Evolutionary conservation across 2,113 vertebrate genomes (phyloP).

Genomic region (Bettongia penicillata): DNA sequence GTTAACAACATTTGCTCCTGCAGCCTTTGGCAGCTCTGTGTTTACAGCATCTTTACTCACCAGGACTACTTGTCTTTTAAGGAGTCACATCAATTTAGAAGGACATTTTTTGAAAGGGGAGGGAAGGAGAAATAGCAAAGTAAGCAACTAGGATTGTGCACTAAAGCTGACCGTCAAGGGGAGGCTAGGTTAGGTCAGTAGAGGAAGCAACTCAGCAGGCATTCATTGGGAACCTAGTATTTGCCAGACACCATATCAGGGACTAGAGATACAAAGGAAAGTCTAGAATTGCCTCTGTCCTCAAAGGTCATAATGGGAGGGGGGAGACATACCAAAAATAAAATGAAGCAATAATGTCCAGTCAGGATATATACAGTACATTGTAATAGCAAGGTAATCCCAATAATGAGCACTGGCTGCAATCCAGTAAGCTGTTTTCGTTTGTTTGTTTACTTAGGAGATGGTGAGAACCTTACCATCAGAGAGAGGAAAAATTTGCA

Average conservation of each 20-base stretch:
- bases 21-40: conserved; percentile 49
- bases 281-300: too few species aligned
- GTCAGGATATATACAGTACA: neutral
- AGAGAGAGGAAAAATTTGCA: neutral
- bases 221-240: neutral
- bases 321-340: neutral
- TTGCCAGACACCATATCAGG: neutral
- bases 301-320: neutral
- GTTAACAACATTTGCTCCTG: neutral
- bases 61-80: neutral
- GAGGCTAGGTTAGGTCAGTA: neutral
- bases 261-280: neutral
- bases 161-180: neutral
- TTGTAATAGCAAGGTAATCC: too few species aligned
- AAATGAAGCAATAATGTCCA: neutral
- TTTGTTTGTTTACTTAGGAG: too few species aligned
- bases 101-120: neutral
- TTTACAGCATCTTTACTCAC: neutral
- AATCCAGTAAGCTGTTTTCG: too few species aligned
- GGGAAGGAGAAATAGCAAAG: neutral
- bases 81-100: neutral
- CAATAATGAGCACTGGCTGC: neutral
- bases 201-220: neutral
- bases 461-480: neutral
- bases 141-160: neutral